These are phyloP conservation scores for Eumacrocentrus americanus DNA, from an alignment of 2,888 invertebrate genomes.

Conservation along the genomic window DNA sequence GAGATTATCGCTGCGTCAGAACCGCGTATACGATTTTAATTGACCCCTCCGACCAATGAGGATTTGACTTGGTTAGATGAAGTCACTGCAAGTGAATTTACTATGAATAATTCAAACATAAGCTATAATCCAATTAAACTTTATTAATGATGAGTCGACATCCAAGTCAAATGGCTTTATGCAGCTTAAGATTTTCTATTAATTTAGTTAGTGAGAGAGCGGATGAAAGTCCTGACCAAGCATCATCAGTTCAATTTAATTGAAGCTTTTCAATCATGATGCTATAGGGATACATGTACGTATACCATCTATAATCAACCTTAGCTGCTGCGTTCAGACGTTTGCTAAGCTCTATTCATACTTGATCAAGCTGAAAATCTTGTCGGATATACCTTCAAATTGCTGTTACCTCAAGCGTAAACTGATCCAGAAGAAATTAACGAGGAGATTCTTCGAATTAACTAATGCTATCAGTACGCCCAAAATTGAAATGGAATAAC, in stretches of 20 bases:
- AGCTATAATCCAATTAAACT: no score
- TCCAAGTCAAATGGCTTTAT: no score
- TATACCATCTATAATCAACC: background rate
- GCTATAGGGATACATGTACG: no score
- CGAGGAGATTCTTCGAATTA: background rate
- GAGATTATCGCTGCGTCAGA: background rate
- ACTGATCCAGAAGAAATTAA: background rate
- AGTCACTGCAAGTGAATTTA: no score
- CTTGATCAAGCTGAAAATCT: slow-evolving; percentile 3
- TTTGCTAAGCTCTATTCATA: slow-evolving; percentile 2
- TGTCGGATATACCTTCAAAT: background rate
- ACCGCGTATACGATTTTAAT: slow-evolving; percentile 1
- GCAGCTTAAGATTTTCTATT: no score
- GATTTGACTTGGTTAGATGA: no score
- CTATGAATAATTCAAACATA: no score
- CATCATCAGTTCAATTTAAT: background rate
- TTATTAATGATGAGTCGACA: no score
- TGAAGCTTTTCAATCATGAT: slow-evolving; percentile 4
- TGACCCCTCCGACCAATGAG: no score
- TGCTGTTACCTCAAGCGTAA: background rate
- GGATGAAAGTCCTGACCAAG: background rate
- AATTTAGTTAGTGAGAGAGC: no score
- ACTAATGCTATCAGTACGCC: background rate
- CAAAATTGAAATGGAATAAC: slow-evolving; percentile 11
- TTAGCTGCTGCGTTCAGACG: slow-evolving; percentile 1